Conservation (phyloP, 2,797 vertebrate species). For the Neostethus bicornis region DNA sequence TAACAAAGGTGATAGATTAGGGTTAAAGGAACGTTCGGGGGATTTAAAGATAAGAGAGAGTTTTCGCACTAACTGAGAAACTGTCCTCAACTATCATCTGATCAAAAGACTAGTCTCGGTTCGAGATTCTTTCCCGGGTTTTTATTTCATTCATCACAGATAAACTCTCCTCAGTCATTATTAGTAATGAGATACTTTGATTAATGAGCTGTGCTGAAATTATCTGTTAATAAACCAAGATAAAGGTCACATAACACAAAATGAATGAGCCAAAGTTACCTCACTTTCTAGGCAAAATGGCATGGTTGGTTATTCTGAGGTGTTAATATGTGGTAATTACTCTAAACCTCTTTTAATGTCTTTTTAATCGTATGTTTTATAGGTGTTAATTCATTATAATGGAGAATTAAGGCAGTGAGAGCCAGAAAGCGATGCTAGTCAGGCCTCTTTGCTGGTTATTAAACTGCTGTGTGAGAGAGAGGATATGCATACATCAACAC, state of each 20-base stretch:
- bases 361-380: constrained; percentile 70
- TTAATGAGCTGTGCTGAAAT: constrained; percentile 16
- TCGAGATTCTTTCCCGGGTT: constrained; percentile 16
- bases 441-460: constrained; percentile 75
- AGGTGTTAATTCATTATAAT: constrained; percentile 72
- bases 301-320: constrained; percentile 26
- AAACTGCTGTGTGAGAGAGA: constrained; percentile 71
- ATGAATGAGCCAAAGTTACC: constrained; percentile 20
- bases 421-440: constrained; percentile 64
- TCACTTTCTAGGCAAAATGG: constrained; percentile 41
- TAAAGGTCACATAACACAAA: constrained; percentile 32
- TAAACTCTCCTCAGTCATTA: constrained; percentile 32
- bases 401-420: constrained; percentile 44
- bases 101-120: constrained; percentile 25
- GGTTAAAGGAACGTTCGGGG: constrained; percentile 79
- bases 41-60: constrained; percentile 57
- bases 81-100: constrained; percentile 21
- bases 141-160: constrained; percentile 11
- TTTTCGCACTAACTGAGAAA: constrained; percentile 38
- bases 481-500: constrained; percentile 73
- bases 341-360: constrained; percentile 64
- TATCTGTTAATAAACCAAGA: constrained; percentile 28
- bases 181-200: constrained; percentile 41
- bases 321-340: constrained; percentile 70
- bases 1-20: constrained; percentile 78